Percentiles rank a stretch among this genome's conserved stretches.
Conservation (phyloP, 2,113 vertebrate genomes). For the Etia nguti region DNA sequence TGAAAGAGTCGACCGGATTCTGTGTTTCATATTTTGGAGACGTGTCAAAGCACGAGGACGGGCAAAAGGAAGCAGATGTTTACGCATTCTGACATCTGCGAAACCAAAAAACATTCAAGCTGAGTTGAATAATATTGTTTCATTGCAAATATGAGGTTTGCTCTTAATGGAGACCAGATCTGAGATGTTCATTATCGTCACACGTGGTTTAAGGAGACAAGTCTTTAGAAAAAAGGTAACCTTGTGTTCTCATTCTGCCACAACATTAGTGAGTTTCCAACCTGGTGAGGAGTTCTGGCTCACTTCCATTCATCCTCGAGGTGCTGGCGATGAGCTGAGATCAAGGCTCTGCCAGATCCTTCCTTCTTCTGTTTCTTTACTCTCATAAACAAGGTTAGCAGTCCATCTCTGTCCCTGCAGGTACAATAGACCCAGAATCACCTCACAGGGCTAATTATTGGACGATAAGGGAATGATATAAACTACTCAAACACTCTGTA, state of each 20-base stretch:
- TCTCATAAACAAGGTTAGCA: neutral
- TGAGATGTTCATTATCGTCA: neutral
- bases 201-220: neutral
- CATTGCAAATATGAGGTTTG: neutral
- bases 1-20: neutral
- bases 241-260: neutral
- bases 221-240: neutral
- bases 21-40: neutral
- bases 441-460: neutral
- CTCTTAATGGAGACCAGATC: neutral
- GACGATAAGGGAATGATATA: neutral
- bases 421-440: neutral
- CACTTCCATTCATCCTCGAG: neutral
- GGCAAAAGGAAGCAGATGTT: neutral
- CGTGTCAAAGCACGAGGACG: neutral
- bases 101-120: neutral
- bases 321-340: neutral
- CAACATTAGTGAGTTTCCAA: neutral
- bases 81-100: neutral
- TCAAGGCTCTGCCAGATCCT: neutral
- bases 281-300: neutral
- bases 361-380: neutral
- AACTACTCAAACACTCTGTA: neutral
- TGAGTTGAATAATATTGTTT: neutral
- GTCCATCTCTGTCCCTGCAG: neutral